Percentiles rank a stretch among this genome's conserved stretches.
These are phyloP conservation scores for Drosophila leontia DNA, from an alignment of 1,140 invertebrate genomes.

Conservation along the genomic window DNA sequence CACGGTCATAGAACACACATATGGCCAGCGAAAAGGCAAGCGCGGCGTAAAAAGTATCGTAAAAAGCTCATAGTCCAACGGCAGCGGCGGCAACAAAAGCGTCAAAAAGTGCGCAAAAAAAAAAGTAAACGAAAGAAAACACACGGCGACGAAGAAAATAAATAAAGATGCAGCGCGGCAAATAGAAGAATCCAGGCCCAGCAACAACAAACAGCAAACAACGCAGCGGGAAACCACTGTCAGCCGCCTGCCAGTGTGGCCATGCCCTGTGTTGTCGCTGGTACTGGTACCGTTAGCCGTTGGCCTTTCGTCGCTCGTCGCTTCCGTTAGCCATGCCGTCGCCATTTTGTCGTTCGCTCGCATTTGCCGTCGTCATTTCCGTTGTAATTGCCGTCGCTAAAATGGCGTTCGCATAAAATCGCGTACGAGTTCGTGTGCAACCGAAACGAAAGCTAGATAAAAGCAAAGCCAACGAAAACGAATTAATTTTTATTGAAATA, in stretches of 20 bases:
- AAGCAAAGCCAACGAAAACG: slow-evolving; percentile 2
- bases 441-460: slow-evolving; percentile 1
- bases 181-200: slow-evolving; percentile 55
- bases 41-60: slow-evolving; percentile 75
- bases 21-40: slow-evolving; percentile 67
- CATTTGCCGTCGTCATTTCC: slow-evolving; percentile 39
- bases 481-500: slow-evolving; percentile 19
- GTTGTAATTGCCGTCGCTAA: slow-evolving; percentile 31
- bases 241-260: slow-evolving; percentile 69
- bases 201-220: slow-evolving; percentile 56
- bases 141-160: slow-evolving; percentile 32
- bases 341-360: slow-evolving; percentile 50
- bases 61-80: slow-evolving; percentile 55
- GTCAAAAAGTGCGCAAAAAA: slow-evolving; percentile 77
- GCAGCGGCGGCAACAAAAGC: slow-evolving; percentile 53
- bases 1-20: slow-evolving; percentile 21
- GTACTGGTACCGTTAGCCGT: slow-evolving; percentile 39
- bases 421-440: slow-evolving; percentile 2
- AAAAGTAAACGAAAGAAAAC: slow-evolving; percentile 20
- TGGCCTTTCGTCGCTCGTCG: slow-evolving; percentile 21
- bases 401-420: slow-evolving; percentile 42
- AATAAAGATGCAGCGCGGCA: slow-evolving; percentile 68
- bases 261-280: slow-evolving; percentile 51
- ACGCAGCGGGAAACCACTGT: slow-evolving; percentile 62
- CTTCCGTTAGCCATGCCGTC: slow-evolving; percentile 44